Conservation (phyloP, 2,797 vertebrate genomes). For the Smutsia gigantea region DNA sequence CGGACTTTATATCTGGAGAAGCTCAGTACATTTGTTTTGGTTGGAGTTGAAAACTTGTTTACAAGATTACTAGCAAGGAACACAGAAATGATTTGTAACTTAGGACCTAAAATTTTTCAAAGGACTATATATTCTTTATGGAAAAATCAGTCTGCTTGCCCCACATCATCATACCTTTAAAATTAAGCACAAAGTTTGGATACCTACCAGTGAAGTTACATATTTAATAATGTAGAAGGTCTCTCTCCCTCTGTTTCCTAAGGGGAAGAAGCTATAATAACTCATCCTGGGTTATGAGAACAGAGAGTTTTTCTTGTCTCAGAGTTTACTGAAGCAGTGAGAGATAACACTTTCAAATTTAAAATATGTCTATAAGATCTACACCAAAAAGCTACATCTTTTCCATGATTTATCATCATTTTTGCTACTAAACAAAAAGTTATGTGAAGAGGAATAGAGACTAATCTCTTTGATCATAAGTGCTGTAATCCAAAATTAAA, state of each 20-base stretch:
- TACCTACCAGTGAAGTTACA: neutral
- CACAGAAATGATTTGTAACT: neutral
- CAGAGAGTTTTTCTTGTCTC: neutral
- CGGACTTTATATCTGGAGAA: neutral
- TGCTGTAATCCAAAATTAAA: neutral
- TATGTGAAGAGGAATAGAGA: neutral
- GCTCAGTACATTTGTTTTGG: neutral
- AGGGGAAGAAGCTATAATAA: neutral
- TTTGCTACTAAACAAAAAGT: neutral
- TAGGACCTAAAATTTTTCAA: neutral
- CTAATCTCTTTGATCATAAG: neutral
- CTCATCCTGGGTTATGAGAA: neutral
- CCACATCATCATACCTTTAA: neutral
- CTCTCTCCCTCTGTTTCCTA: neutral
- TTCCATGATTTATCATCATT: neutral
- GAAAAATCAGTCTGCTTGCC: neutral
- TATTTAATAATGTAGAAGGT: neutral
- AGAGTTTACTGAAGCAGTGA: conserved; percentile 13
- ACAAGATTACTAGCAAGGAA: conserved; percentile 10
- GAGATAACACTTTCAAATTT: neutral
- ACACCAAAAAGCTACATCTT: neutral
- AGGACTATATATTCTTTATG: neutral
- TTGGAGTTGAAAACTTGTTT: neutral
- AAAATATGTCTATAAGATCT: neutral
- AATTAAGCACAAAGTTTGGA: neutral